Conservation (phyloP, 2,113 vertebrate genomes). For the Ornithorhynchus anatinus region DNA sequence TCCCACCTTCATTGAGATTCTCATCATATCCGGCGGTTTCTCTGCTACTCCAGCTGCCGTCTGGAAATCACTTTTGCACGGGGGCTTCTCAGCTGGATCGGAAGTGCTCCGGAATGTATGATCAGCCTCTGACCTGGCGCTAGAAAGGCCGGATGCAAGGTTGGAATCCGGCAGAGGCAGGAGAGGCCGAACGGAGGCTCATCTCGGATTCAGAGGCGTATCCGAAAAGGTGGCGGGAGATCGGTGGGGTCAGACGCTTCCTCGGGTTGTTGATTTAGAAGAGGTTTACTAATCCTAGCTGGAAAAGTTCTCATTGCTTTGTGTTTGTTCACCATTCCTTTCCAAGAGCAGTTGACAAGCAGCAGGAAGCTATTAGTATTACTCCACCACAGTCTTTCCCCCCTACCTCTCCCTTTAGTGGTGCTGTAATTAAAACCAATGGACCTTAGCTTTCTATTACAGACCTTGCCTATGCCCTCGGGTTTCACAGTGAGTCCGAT, state of each 20-base stretch:
- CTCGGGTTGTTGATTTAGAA: too few relatives aligned
- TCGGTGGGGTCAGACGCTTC: background rate
- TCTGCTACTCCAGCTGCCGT: background rate
- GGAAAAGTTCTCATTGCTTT: background rate
- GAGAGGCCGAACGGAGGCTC: background rate
- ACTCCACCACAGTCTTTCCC: background rate
- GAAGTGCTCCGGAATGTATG: background rate
- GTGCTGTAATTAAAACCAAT: background rate
- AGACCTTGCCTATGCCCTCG: background rate
- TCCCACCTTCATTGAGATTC: background rate
- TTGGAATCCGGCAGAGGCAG: too few relatives aligned
- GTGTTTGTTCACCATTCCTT: background rate
- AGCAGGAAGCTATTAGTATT: background rate
- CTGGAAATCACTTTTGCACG: background rate
- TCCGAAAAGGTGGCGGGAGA: background rate
- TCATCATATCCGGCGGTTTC: background rate
- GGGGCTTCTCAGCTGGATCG: background rate
- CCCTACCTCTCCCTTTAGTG: background rate
- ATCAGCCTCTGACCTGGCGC: background rate
- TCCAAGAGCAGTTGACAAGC: background rate
- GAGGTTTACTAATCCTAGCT: too few relatives aligned
- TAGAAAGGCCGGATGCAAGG: background rate
- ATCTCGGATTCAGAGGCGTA: background rate
- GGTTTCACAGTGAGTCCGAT: background rate
- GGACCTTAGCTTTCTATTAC: background rate